Base-by-base conservation (phyloP, 2,113 vertebrate genomes). In the Phylloscopus whistleri region DNA sequence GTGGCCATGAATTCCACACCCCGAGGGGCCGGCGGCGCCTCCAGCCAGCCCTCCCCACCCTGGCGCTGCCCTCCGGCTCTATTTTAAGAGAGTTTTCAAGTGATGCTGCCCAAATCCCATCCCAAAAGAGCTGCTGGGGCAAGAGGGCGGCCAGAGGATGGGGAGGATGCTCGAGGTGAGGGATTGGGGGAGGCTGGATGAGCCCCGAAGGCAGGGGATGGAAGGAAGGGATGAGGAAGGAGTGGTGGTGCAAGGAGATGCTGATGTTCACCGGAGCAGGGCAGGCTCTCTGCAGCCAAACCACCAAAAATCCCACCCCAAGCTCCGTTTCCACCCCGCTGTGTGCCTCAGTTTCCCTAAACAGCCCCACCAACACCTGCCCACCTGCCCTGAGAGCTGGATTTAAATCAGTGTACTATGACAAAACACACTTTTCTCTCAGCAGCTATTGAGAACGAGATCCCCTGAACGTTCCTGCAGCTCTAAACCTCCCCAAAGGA, bases 301-400 rank as follows among this genome's bases (percentile, higher is more conserved):
- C 39, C 60, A 64, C 27, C 30, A 2, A 58, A 77, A 81, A 30
- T 23, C 33, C 43, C 3, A 1, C 8, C 8, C 53, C 16, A 20
- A 33, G 35, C 35, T 52, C 16, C 2, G 0, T 43, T n/a, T 13
- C 63, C 64, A 51, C 9, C 37, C 7, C 0, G 0, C 0, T 9
- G 2, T 0, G 3, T 70, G 72, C 73, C 89, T 93, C 95, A 43
- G 73, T 84, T 93, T 95, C 73, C 63, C 74, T 15, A 19, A 43
- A 41, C 4, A 60, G 35, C 41, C 33, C 20, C 56, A 2, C 11
- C 84, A 48, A 5, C 48, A 33, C 44, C 26, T 1, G 0, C 3
- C 7, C 27, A 10, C 16, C 26, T n/a, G 35, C 48, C 46, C 13
- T 7, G 20, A 23, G 17, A 52, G 87, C 24, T 33, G 60, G 52